Evolutionary conservation across 2,797 vertebrate species (phyloP).

Genomic region (Momotus momota): DNA sequence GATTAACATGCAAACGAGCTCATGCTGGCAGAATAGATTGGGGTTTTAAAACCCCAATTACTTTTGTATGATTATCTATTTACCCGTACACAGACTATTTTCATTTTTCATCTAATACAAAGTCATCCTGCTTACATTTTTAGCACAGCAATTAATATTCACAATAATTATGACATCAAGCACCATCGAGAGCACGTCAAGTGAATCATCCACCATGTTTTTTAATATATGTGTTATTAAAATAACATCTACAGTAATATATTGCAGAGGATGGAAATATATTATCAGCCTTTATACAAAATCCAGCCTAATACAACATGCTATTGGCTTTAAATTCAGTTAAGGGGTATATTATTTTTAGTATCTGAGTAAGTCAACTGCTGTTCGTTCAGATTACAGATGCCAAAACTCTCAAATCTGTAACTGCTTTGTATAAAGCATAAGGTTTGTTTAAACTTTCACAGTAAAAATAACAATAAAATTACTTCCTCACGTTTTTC

Average conservation of each 20-base stretch:
- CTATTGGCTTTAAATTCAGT: slow-evolving; percentile 67
- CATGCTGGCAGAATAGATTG: slow-evolving; percentile 99
- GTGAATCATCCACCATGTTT: slow-evolving; percentile 72
- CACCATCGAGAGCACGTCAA: slow-evolving; percentile 73
- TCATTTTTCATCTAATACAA: slow-evolving; percentile 94
- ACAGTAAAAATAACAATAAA: slow-evolving; percentile 79
- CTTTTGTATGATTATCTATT: slow-evolving; percentile 99
- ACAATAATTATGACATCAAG: slow-evolving; percentile 85
- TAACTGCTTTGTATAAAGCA: slow-evolving; percentile 68
- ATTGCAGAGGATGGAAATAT: slow-evolving; percentile 24
- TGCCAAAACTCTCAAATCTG: slow-evolving; percentile 66
- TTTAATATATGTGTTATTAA: slow-evolving; percentile 72
- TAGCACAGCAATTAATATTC: slow-evolving; percentile 86
- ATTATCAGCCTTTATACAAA: slow-evolving; percentile 54
- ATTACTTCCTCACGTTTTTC: slow-evolving; percentile 53
- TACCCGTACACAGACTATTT: slow-evolving; percentile 99
- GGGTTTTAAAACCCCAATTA: slow-evolving; percentile 99
- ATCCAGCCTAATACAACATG: slow-evolving; percentile 46
- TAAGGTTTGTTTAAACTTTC: slow-evolving; percentile 75
- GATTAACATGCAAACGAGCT: slow-evolving; percentile 99
- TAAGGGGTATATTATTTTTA: slow-evolving; percentile 69
- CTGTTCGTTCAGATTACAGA: slow-evolving; percentile 47
- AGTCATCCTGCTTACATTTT: slow-evolving; percentile 85
- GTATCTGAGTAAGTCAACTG: slow-evolving; percentile 50
- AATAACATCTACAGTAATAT: slow-evolving; percentile 65